Evolutionary conservation across 92 coral and sea anemone genomes (phyloP).

Genomic region (Epizoanthus illoricatus): DNA sequence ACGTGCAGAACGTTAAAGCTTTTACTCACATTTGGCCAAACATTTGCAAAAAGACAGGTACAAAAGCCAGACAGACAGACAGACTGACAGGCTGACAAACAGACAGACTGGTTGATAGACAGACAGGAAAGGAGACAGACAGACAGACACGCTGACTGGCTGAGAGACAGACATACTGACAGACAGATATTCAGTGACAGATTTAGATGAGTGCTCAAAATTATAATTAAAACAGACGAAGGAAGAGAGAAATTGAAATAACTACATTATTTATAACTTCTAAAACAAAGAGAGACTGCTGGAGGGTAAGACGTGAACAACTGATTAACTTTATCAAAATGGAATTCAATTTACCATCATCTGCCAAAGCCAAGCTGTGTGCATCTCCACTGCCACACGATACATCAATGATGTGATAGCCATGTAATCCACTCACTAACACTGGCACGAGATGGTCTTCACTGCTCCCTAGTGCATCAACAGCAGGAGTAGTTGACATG

Average conservation of each 20-base stretch:
- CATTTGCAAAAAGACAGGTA: too few relatives aligned
- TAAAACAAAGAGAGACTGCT: neutral
- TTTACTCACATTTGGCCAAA: too few relatives aligned
- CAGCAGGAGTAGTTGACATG: neutral
- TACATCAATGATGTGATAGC: slow-evolving; percentile 90
- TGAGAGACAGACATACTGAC: neutral
- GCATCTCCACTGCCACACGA: slow-evolving; percentile 99
- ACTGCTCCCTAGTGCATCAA: slow-evolving; percentile 72
- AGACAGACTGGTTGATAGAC: too few relatives aligned
- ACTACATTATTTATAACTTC: too few relatives aligned
- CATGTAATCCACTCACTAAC: slow-evolving; percentile 85
- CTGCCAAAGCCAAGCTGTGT: slow-evolving; percentile 92
- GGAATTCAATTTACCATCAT: slow-evolving; percentile 71
- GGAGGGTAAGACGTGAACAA: neutral
- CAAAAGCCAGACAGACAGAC: too few relatives aligned
- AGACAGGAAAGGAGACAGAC: too few relatives aligned
- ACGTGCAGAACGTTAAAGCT: too few relatives aligned
- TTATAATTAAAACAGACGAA: too few relatives aligned
- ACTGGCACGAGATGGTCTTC: slow-evolving; percentile 92
- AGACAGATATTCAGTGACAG: neutral
- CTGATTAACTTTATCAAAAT: neutral
- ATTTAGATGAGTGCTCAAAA: too few relatives aligned
- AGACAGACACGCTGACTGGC: too few relatives aligned
- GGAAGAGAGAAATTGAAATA: too few relatives aligned
- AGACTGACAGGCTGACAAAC: too few relatives aligned